These are phyloP conservation scores for Leucosticte australis DNA, from an alignment of 2,113 vertebrate species.

Conservation along the genomic window DNA sequence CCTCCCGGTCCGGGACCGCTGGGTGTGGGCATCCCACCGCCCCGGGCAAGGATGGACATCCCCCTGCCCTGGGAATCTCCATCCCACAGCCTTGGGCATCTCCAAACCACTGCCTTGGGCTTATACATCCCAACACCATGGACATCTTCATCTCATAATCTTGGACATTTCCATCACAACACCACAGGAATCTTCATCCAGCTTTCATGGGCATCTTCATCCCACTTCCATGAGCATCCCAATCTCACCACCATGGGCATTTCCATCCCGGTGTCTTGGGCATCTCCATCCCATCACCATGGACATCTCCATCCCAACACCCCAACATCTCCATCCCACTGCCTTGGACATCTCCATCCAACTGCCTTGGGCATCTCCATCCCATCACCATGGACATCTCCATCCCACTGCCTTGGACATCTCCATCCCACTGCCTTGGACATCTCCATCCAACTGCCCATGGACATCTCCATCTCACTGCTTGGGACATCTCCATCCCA, in stretches of 20 bases:
- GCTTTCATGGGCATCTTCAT: too few species aligned
- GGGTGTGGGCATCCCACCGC: rapidly evolving
- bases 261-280: too few species aligned
- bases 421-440: rapidly evolving
- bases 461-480: not conserved
- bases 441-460: rapidly evolving
- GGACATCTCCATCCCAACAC: not conserved
- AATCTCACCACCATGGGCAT: too few species aligned
- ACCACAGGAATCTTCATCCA: too few species aligned
- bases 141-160: rapidly evolving
- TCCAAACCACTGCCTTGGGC: not conserved
- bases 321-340: too few species aligned
- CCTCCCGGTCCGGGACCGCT: not conserved
- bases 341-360: too few species aligned
- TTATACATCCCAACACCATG: too few species aligned
- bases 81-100: rapidly evolving
- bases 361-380: too few species aligned
- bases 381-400: too few species aligned
- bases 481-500: too few species aligned
- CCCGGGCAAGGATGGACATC: rapidly evolving
- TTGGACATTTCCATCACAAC: not conserved
- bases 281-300: too few species aligned
- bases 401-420: rapidly evolving
- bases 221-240: too few species aligned
- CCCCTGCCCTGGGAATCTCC: not conserved